Evolutionary conservation across 1,140 invertebrate genomes (phyloP).

Genomic region (Drosophila equinoxialis): DNA sequence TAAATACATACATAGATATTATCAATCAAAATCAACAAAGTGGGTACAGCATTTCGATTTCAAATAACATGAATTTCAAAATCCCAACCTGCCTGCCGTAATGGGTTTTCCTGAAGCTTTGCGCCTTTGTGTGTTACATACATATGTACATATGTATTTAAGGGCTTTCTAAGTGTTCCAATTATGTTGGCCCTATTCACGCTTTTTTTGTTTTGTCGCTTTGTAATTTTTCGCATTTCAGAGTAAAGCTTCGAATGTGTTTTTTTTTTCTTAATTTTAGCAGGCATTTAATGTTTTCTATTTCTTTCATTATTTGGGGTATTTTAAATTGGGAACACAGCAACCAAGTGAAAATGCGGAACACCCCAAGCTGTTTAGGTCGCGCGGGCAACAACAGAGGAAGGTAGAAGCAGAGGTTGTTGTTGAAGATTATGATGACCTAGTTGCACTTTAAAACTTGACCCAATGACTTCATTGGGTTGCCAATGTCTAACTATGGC

Average conservation of each 20-base stretch:
- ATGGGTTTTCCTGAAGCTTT: too few species aligned
- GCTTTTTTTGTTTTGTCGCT: conserved; percentile 60
- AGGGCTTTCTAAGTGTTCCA: conserved; percentile 77
- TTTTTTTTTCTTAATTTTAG: conserved; percentile 41
- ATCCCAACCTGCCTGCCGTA: too few species aligned
- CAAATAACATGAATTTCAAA: too few species aligned
- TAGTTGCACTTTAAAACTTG: conserved; percentile 82
- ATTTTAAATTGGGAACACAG: conserved; percentile 67
- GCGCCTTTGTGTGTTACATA: too few species aligned
- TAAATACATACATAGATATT: too few species aligned
- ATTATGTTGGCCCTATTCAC: conserved; percentile 66
- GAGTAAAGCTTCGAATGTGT: conserved; percentile 15
- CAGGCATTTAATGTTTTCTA: conserved; percentile 53
- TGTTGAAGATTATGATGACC: conserved; percentile 57
- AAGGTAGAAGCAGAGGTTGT: conserved; percentile 30
- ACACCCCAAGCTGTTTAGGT: conserved; percentile 55
- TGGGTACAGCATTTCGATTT: too few species aligned
- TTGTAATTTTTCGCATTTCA: conserved; percentile 20
- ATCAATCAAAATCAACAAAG: too few species aligned
- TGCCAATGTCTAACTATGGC: conserved; percentile 55
- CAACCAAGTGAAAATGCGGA: conserved; percentile 69
- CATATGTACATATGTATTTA: conserved; percentile 30
- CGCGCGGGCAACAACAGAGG: conserved; percentile 32
- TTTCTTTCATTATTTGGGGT: conserved; percentile 26
- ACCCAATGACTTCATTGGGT: conserved; percentile 81